phyloP scores from a whole-genome alignment of 2,113 vertebrate species.

The Myocastor coypus region DNA sequence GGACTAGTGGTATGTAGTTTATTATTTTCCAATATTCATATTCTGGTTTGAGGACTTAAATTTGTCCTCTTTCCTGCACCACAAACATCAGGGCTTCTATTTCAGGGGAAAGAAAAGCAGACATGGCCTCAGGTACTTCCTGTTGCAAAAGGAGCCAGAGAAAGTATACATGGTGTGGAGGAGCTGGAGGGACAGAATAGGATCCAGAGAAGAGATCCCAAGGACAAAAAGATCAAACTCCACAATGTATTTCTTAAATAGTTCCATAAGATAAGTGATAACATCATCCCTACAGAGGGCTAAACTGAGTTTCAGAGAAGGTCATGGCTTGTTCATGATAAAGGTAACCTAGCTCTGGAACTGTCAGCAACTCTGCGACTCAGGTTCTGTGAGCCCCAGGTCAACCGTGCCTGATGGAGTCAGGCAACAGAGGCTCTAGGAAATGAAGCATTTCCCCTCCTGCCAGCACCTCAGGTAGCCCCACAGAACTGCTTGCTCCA shows the following conservation, averaged over 20 bases:
- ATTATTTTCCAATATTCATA: conserved; percentile 17
- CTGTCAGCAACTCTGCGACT: neutral
- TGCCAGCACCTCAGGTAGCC: neutral
- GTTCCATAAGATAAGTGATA: neutral
- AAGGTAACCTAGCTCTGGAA: neutral
- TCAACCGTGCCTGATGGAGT: neutral
- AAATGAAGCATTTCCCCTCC: neutral
- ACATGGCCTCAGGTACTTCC: neutral
- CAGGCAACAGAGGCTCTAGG: neutral
- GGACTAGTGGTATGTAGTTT: neutral
- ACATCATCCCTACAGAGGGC: neutral
- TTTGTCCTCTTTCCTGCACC: neutral
- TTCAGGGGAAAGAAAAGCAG: neutral
- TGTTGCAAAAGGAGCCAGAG: neutral
- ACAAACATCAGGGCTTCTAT: neutral
- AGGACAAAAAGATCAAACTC: neutral
- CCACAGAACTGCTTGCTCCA: neutral
- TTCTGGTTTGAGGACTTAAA: neutral
- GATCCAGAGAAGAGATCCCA: neutral
- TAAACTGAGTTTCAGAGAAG: neutral
- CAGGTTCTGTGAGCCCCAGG: neutral
- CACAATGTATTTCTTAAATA: neutral
- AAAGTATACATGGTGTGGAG: neutral
- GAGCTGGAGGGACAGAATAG: neutral
- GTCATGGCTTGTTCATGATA: neutral